A percentile compares a stretch with the other conserved stretches of the same genome.
Evolutionary conservation across 1,140 invertebrate genomes (phyloP).

Genomic region (Brachionus manjavacas): DNA sequence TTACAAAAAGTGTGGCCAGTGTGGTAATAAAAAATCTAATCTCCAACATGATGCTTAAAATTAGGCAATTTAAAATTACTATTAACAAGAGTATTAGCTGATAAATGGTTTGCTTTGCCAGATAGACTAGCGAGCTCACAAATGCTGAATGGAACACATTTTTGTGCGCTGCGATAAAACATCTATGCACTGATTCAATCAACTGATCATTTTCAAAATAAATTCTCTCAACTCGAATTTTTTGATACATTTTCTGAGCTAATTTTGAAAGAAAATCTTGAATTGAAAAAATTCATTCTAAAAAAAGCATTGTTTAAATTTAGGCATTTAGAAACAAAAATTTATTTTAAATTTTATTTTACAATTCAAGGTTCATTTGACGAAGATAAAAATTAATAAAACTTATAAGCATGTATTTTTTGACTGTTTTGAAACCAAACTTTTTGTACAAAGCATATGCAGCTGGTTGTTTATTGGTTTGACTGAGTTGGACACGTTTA

Average conservation of each 20-base stretch:
- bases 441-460: background rate
- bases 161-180: background rate
- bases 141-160: background rate
- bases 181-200: background rate
- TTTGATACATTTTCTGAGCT: background rate
- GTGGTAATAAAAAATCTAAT: background rate
- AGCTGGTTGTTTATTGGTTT: background rate
- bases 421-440: background rate
- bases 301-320: background rate
- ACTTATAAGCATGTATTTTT: background rate
- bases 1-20: no score
- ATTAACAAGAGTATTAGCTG: background rate
- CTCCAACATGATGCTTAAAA: background rate
- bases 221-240: background rate
- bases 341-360: background rate
- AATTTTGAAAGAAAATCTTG: background rate
- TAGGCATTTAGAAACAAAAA: no score
- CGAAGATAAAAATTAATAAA: background rate
- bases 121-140: background rate
- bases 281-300: background rate
- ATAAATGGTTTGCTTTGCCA: background rate
- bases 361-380: background rate
- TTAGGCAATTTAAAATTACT: background rate
- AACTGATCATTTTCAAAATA: background rate
- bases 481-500: background rate